Conservation (phyloP, 37 sponge, comb jelly and placozoan genomes). For the Agelas oroides region DNA sequence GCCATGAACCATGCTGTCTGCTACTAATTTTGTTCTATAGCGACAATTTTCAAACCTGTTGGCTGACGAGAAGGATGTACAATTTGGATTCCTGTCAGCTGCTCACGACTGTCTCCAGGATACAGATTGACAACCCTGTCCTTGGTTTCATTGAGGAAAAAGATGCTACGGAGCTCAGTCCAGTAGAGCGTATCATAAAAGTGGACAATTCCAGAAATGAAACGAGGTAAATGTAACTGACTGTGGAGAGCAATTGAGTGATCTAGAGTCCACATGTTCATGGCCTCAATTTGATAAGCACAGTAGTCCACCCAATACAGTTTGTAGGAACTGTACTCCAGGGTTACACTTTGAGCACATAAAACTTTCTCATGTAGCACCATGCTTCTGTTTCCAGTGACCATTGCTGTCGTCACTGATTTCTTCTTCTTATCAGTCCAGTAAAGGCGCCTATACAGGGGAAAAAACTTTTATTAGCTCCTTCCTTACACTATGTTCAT, state of each 20-base stretch:
- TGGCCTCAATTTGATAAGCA: not conserved
- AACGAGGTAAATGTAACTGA: no score
- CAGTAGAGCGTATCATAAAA: not conserved
- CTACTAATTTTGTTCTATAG: no score
- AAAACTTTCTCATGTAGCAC: not conserved
- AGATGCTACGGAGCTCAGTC: not conserved
- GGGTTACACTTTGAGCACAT: not conserved
- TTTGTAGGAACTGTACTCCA: not conserved
- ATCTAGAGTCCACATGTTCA: not conserved
- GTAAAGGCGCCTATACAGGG: not conserved
- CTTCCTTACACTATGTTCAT: no score
- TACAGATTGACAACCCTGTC: not conserved
- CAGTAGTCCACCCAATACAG: conserved; percentile 16
- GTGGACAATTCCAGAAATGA: not conserved
- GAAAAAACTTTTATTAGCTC: no score
- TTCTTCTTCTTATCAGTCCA: not conserved
- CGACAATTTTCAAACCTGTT: not conserved
- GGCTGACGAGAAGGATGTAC: not conserved
- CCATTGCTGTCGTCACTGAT: not conserved
- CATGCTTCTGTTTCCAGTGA: not conserved
- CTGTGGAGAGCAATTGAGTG: no score
- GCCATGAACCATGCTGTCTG: no score
- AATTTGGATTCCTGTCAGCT: not conserved
- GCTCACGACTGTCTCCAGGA: not conserved
- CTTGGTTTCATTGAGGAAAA: not conserved